Conservation (phyloP, 1,140 invertebrate genomes). For the Dreissena polymorpha region DNA sequence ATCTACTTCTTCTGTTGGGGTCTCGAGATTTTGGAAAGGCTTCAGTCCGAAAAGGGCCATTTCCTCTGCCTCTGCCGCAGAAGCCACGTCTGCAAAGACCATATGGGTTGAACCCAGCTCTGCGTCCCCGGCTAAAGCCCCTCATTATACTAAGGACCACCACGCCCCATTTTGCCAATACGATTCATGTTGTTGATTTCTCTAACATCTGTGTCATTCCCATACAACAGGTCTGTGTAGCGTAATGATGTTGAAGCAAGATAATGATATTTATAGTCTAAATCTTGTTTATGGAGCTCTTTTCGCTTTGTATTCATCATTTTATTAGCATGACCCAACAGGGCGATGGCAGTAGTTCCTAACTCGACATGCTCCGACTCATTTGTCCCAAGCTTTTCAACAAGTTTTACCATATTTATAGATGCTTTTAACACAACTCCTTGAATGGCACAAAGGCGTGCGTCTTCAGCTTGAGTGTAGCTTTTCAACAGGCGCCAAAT, state of each 20-base stretch:
- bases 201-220: constrained; percentile 29
- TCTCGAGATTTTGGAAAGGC: constrained; percentile 18
- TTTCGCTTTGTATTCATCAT: constrained; percentile 18
- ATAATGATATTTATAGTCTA: constrained; percentile 43
- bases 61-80: constrained; percentile 2
- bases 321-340: constrained; percentile 30
- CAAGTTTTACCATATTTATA: constrained; percentile 20
- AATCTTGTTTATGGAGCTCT: constrained; percentile 19
- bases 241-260: constrained; percentile 19
- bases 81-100: no score
- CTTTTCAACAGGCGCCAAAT: constrained; percentile 35
- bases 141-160: constrained; percentile 1
- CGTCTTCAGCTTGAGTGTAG: constrained; percentile 24
- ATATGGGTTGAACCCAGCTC: constrained; percentile 19
- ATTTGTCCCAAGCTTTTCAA: constrained; percentile 19
- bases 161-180: constrained; percentile 15
- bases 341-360: constrained; percentile 8
- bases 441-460: constrained; percentile 9
- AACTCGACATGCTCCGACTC: constrained; percentile 19
- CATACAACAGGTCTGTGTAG: constrained; percentile 29
- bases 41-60: background rate
- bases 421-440: constrained; percentile 11
- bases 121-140: background rate
- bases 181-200: constrained; percentile 40
- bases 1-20: background rate